Evolutionary conservation across 2,888 invertebrate genomes (phyloP), one percentile per base, ranked within the genome.

Genomic region (Pogonocherus hispidulus): DNA sequence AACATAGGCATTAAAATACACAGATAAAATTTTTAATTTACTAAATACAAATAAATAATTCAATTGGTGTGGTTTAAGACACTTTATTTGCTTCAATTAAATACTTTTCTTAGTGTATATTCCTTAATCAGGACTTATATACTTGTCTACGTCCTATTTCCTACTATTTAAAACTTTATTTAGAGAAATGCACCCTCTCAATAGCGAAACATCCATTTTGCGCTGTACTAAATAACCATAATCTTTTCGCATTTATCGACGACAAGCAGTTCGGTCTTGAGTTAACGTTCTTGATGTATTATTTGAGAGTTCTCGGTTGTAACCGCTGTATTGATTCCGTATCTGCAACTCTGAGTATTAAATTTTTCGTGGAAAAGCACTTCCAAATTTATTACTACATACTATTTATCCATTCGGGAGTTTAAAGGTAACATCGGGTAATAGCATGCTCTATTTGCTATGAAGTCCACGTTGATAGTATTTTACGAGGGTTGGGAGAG

Each of bases 191-290:
- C 14, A 16, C 14, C 41, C n/a, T 11, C 32, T 8, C 8, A 9
- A 5, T 11, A 8, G 14, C 41, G 14, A 41, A 41, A 41, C 55
- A 55, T 20, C 55, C n/a, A 41, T 20, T 55, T 11, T 20, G n/a
- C 37, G 37, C 41, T 22, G n/a, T 5, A 55, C 41, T 41, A 37
- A 41, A 55, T 55, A 55, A 18, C 19, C 22, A 14, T 41, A 55
- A 41, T 55, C 55, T 22, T 19, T 37, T 11, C 20, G 22, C 35
- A 41, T 55, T 55, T 55, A 55, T 55, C 22, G 55, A 55, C 55
- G 22, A 41, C 5, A 55, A 18, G n/a, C 41, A 41, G 37, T 41
- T 20, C 41, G n/a, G 20, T 55, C 37, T 41, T 37, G 37, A 55
- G 20, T 55, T 55, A 55, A 41, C 22, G 1, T 20, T 19, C 37